phyloP scores from a whole-genome alignment of 2,888 invertebrate genomes.

The Syrista parreyssii region DNA sequence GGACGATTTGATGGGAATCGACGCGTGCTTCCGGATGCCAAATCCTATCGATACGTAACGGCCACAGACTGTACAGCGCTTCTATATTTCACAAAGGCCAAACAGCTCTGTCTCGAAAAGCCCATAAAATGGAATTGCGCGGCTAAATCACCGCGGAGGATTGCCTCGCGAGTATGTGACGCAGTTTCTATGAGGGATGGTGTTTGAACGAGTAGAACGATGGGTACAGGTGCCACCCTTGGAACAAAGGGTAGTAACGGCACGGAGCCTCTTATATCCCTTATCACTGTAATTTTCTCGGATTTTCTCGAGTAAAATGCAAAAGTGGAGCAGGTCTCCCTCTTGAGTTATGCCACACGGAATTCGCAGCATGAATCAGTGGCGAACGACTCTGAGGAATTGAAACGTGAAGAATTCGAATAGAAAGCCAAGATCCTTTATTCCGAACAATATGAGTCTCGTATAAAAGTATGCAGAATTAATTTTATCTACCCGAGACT shows the following conservation, averaged over 20 bases:
- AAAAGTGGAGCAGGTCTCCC: too few relatives aligned
- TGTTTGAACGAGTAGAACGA: conserved; percentile 22
- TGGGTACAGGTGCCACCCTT: conserved; percentile 27
- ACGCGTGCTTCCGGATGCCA: conserved; percentile 53
- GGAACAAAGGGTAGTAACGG: conserved; percentile 40
- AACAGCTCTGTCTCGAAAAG: conserved; percentile 6
- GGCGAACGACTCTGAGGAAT: too few relatives aligned
- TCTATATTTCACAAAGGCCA: conserved; percentile 1
- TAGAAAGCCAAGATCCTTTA: too few relatives aligned
- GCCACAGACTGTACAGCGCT: neutral
- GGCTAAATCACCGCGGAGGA: conserved; percentile 46
- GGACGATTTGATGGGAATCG: conserved; percentile 55
- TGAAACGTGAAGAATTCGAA: too few relatives aligned
- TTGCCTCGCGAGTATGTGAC: conserved; percentile 28
- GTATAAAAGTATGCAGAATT: too few relatives aligned
- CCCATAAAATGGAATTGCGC: conserved; percentile 49
- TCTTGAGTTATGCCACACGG: too few relatives aligned
- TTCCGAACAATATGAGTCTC: too few relatives aligned
- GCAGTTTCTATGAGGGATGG: conserved; percentile 19
- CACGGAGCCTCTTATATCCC: neutral
- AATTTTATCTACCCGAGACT: too few relatives aligned
- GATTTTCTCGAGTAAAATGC: too few relatives aligned
- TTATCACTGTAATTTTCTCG: too few relatives aligned
- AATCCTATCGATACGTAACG: conserved; percentile 10
- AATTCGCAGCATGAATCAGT: too few relatives aligned